Evolutionary conservation across 35 echinoderm and acorn worm genomes (phyloP).

Genomic region (Chiridota heheva): DNA sequence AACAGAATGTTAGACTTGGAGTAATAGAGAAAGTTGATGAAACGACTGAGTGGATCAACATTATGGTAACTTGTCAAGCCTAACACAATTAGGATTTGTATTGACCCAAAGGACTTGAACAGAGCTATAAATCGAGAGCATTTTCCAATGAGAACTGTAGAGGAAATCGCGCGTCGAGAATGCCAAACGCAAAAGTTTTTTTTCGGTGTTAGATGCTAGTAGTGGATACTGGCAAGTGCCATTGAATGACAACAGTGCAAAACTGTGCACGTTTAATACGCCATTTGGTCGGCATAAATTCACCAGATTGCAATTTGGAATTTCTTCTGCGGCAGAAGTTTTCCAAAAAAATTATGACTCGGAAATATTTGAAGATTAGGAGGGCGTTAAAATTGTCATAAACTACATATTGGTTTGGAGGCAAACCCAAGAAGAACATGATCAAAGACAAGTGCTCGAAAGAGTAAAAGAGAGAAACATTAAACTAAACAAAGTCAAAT

Average conservation of each 20-base stretch:
- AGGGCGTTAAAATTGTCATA: slow-evolving; percentile 8
- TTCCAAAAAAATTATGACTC: slow-evolving; percentile 27
- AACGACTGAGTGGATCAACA: slow-evolving; percentile 22
- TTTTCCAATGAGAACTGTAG: slow-evolving; percentile 1
- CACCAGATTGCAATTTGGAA: slow-evolving; percentile 26
- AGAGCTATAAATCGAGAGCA: slow-evolving; percentile 17
- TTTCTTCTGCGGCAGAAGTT: slow-evolving; percentile 21
- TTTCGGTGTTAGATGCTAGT: slow-evolving; percentile 18
- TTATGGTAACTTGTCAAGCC: slow-evolving; percentile 13
- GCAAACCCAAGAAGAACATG: slow-evolving; percentile 10
- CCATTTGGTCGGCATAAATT: slow-evolving; percentile 31
- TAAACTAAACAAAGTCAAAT: neutral
- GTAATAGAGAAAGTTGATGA: slow-evolving; percentile 13
- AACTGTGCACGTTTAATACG: slow-evolving; percentile 16
- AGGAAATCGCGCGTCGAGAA: neutral
- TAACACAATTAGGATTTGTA: slow-evolving; percentile 16
- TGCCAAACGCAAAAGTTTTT: slow-evolving; percentile 17
- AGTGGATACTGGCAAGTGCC: slow-evolving; percentile 24
- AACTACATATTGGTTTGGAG: slow-evolving; percentile 10
- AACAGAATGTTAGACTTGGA: neutral
- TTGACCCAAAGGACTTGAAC: slow-evolving; percentile 12
- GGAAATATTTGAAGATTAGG: neutral
- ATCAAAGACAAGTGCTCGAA: neutral
- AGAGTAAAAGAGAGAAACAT: neutral
- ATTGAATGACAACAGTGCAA: slow-evolving; percentile 10